Evolutionary conservation across 2,797 vertebrate species (phyloP), one percentile per base, ranked within the genome.

Genomic region (Jordanella pulchra): DNA sequence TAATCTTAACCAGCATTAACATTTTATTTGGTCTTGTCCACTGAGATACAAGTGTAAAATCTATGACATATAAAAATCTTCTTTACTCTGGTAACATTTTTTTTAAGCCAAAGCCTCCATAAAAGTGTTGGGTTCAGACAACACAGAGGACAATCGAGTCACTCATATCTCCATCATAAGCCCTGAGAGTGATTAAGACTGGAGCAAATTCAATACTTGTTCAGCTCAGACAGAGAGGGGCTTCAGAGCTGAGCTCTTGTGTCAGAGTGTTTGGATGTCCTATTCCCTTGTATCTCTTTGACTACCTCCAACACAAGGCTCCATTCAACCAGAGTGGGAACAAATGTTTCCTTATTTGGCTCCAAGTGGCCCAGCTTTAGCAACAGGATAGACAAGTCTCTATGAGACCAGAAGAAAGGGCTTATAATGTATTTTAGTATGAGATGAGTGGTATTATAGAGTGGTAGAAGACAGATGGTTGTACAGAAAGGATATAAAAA

Each of bases 291-390:
- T 93, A 94, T 93, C 92, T 95, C 93, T 87, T 91, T 86, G 95
- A 94, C 92, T 87, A 91, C 85, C 79, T 89, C 86, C 91, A 72
- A 94, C 94, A 97, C 96, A 97, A 96, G 95, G 95, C 95, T 91
- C 95, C 86, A 96, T 97, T 96, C 94, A 97, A 94, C 92, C 91
- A 89, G 88, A 82, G 89, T 89, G 93, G 95, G 89, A 96, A 97
- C 96, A 97, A 97, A 96, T 87, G 94, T 90, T 95, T 96, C 96
- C 96, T 97, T 96, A 97, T 97, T 95, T 89, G 70, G 94, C 91
- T 93, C 94, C 80, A 83, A 87, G 87, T 84, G 84, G 77, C 67
- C 78, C n/a, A 86, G 81, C 80, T 81, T 73, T 79, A 83, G 84
- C 48, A 21, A 79, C 79, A 60, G 85, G 78, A 86, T 78, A 79